These are phyloP conservation scores for Eupithecia vulgata DNA, from an alignment of 2,888 invertebrate species.

Conservation along the genomic window DNA sequence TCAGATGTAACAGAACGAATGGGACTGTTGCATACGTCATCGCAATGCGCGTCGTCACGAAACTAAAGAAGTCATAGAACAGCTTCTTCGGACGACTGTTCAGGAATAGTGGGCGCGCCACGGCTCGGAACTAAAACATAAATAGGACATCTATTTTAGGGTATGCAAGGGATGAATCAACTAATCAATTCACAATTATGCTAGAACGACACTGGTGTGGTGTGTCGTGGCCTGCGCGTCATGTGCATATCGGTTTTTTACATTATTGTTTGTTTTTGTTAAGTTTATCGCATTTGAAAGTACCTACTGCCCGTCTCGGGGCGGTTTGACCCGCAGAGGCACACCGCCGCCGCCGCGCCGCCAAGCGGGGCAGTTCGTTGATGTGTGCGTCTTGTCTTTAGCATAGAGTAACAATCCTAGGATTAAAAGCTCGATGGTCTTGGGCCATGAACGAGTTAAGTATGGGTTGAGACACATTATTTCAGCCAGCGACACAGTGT, in stretches of 20 bases:
- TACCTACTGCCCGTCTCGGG: too few species aligned
- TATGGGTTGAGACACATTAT: too few species aligned
- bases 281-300: too few species aligned
- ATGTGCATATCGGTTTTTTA: background rate
- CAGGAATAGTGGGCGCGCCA: slow-evolving; percentile 91
- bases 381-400: too few species aligned
- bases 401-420: too few species aligned
- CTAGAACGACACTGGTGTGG: background rate
- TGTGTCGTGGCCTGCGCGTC: background rate
- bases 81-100: slow-evolving; percentile 86
- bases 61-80: slow-evolving; percentile 93
- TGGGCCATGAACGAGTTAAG: too few species aligned
- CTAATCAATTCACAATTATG: background rate
- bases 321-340: too few species aligned
- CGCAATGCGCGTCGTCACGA: slow-evolving; percentile 90
- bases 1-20: slow-evolving; percentile 94
- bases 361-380: too few species aligned
- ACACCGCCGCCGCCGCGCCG: too few species aligned
- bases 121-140: slow-evolving; percentile 87
- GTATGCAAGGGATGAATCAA: background rate
- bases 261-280: too few species aligned
- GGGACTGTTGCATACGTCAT: slow-evolving; percentile 96
- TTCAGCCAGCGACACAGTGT: too few species aligned
- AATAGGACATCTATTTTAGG: slow-evolving; percentile 12
- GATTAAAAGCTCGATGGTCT: too few species aligned